Evolutionary conservation across 2,797 vertebrate genomes (phyloP).

Genomic region (Micromesistius poutassou): DNA sequence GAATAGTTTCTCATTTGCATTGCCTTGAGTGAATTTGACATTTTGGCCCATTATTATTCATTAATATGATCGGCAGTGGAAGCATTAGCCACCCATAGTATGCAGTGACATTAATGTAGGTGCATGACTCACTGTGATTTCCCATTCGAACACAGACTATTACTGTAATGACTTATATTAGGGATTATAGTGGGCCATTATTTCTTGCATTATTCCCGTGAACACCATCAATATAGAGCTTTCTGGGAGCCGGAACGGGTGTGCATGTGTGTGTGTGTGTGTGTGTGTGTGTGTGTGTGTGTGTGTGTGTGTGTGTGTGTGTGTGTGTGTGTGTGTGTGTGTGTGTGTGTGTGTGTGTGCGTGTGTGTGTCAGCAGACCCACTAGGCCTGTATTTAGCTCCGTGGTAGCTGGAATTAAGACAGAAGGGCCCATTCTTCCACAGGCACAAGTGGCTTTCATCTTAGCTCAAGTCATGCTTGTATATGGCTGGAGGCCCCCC

Average conservation of each 20-base stretch:
- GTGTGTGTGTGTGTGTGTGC: no score
- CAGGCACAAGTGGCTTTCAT: conserved; percentile 31
- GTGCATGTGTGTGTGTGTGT: neutral
- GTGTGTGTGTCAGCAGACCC: no score
- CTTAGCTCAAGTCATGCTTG: conserved; percentile 24
- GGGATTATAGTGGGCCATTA: neutral
- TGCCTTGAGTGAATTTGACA: neutral
- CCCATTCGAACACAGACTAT: conserved; percentile 42
- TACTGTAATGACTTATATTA: conserved; percentile 12
- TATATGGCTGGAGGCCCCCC: neutral
- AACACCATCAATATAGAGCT: neutral
- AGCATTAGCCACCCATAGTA: neutral
- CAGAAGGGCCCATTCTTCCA: conserved; percentile 13
- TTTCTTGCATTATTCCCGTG: conserved; percentile 23
- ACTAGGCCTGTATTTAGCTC: no score
- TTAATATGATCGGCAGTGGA: neutral
- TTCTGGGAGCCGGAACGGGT: neutral
- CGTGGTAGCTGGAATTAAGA: conserved; percentile 12
- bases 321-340: neutral
- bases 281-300: no score
- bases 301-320: neutral
- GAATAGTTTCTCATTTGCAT: neutral
- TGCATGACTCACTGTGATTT: conserved; percentile 24
- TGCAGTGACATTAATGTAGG: conserved; percentile 33
- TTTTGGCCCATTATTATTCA: neutral